A percentile compares a stretch with the other conserved stretches of the same genome.
These are phyloP conservation scores for Phoxinus dragarum DNA, from an alignment of 2,797 vertebrate genomes.

Conservation along the genomic window DNA sequence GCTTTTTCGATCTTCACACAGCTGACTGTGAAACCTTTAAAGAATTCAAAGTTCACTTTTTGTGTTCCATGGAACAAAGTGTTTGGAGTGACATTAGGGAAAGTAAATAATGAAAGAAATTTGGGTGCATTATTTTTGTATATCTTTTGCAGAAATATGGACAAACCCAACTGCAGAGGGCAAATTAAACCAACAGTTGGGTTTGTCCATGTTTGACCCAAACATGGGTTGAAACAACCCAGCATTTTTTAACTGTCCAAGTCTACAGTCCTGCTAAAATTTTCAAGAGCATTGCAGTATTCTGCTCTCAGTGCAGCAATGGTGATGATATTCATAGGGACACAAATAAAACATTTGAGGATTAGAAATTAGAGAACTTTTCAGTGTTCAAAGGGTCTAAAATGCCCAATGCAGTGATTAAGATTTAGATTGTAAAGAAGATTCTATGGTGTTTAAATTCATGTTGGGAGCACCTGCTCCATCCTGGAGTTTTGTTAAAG, in stretches of 20 bases:
- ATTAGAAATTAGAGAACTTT: not conserved
- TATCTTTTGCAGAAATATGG: not conserved
- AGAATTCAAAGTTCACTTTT: not conserved
- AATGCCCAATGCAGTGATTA: not conserved
- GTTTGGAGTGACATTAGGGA: too few species aligned
- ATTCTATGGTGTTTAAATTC: conserved; percentile 1
- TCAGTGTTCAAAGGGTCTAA: not conserved
- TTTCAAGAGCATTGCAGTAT: not conserved
- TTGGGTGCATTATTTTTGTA: too few species aligned
- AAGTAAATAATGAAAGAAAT: too few species aligned
- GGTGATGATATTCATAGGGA: not conserved
- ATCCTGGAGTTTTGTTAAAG: conserved; percentile 21
- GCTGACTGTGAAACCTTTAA: not conserved
- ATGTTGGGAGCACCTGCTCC: conserved; percentile 16
- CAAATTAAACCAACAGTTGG: not conserved
- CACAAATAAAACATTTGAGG: not conserved
- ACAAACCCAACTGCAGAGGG: not conserved
- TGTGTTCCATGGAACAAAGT: not conserved
- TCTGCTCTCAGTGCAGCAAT: not conserved
- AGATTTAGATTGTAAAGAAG: not conserved
- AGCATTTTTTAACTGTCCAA: not conserved
- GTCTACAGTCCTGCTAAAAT: not conserved
- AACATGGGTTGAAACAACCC: not conserved
- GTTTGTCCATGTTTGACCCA: not conserved
- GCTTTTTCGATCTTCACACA: not conserved